phyloP scores from a whole-genome alignment of 1,140 invertebrate genomes.

The Matsumurasca onukii region DNA sequence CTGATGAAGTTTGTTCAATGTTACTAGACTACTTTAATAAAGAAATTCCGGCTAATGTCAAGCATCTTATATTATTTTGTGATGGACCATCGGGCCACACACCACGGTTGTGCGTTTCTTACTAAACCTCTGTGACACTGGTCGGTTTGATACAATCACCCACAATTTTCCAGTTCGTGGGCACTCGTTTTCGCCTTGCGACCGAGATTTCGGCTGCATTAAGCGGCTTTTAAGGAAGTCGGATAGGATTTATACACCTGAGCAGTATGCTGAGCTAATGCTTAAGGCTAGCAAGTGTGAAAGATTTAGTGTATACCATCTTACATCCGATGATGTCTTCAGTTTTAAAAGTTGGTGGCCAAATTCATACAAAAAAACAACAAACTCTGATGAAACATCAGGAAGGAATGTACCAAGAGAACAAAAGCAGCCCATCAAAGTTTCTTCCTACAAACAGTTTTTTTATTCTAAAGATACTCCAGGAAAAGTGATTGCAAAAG shows the following conservation, averaged over 20 bases:
- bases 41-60: neutral
- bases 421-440: neutral
- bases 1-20: conserved; percentile 39
- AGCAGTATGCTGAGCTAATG: neutral
- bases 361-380: neutral
- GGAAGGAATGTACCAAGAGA: neutral
- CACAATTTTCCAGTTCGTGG: conserved; percentile 29
- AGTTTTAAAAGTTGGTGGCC: conserved; percentile 12
- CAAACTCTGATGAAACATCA: neutral
- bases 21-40: conserved; percentile 37
- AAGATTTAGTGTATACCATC: neutral
- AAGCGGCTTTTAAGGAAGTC: neutral
- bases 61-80: conserved; percentile 19
- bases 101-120: conserved; percentile 32
- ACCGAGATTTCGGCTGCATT: conserved; percentile 5
- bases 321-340: neutral
- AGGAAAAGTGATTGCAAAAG: neutral
- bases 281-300: neutral
- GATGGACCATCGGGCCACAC: conserved; percentile 24
- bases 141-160: conserved; percentile 30
- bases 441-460: neutral
- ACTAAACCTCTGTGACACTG: conserved; percentile 24
- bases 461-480: neutral
- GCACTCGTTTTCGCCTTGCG: conserved; percentile 29
- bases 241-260: neutral